Evolutionary conservation across 2,797 vertebrate species (phyloP).

Genomic region (Alca torda): DNA sequence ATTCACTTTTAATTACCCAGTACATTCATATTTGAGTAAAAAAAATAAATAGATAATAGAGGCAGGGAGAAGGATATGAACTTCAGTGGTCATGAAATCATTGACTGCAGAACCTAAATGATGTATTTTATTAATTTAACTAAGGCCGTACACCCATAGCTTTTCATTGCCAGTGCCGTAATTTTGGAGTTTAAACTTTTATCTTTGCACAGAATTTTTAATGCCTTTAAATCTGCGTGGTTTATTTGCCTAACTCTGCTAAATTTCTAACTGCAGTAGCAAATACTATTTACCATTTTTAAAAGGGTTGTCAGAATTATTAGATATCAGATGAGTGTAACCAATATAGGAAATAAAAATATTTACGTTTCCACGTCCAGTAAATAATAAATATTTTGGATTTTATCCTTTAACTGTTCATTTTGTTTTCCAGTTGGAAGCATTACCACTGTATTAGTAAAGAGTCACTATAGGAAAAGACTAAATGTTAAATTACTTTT

Average conservation of each 20-base stretch:
- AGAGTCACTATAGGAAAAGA: conserved; percentile 63
- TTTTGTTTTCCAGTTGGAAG: conserved; percentile 61
- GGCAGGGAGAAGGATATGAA: conserved; percentile 5
- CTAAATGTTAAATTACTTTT: conserved; percentile 70
- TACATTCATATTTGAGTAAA: conserved; percentile 28
- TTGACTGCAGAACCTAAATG: background rate
- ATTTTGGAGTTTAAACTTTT: background rate
- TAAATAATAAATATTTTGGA: conserved; percentile 53
- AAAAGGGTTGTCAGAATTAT: background rate
- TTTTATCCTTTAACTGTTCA: conserved; percentile 45
- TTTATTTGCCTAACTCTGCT: conserved; percentile 11
- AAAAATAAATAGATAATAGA: conserved; percentile 40
- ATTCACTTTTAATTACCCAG: conserved; percentile 48
- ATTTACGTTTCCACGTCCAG: conserved; percentile 27
- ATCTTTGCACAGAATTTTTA: conserved; percentile 23
- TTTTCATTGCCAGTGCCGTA: background rate
- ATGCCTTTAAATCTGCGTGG: background rate
- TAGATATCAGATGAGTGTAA: background rate
- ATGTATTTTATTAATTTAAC: conserved; percentile 26
- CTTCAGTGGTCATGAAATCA: background rate
- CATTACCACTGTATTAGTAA: conserved; percentile 24
- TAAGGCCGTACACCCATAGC: background rate
- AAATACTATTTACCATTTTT: background rate
- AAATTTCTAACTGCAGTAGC: background rate
- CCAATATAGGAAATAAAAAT: background rate